Base-by-base conservation (phyloP, 1,140 invertebrate genomes). In the Hyphantria cunea region DNA sequence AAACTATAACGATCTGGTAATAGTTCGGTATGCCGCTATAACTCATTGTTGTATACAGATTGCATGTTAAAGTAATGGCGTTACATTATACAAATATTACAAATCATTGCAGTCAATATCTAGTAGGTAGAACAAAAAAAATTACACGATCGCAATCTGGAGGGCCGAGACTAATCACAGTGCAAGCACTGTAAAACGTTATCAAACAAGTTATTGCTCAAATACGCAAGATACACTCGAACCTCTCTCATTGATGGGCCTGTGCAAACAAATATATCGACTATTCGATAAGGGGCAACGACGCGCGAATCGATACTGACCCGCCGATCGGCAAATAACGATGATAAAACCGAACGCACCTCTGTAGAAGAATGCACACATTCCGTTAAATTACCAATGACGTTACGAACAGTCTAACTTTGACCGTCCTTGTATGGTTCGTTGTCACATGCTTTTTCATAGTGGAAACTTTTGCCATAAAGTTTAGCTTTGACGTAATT, bases 191-290 rank as follows among this genome's bases (percentile, higher is more conserved):
- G 82, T 80, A 74, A 73, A 83, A 74, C 72, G 77, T 81, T 81
- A 85, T 81, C 84, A 80, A 82, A 86, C 82, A 82, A 86, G 82
- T 84, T 88, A 88, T 88, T 85, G 79, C 78, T 84, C 78, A 86
- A 89, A 89, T 84, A 88, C 74, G 80, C 79, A 80, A 84, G 80
- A 83, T 77, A 86, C 76, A 81, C 82, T 85, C 78, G 72, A 86
- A 70, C 49, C 72, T 67, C 71, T 72, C 80, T 78, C 82, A 86
- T 84, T 87, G 84, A 88, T 86, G 85, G 80, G 74, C 53, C 73
- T 78, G 68, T 54, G 76, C 75, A 85, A 89, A 86, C 80, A 89
- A 76, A 87, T 80, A 86, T 89, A 89, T 86, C 82, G 86, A 87
- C 83, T 85, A 81, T 82, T 82, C 78, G 86, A 89, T 89, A 89